Percentiles rank a stretch among this genome's conserved stretches.
These are phyloP conservation scores for Pteromalus puparum DNA, from an alignment of 1,140 invertebrate species.

Conservation along the genomic window DNA sequence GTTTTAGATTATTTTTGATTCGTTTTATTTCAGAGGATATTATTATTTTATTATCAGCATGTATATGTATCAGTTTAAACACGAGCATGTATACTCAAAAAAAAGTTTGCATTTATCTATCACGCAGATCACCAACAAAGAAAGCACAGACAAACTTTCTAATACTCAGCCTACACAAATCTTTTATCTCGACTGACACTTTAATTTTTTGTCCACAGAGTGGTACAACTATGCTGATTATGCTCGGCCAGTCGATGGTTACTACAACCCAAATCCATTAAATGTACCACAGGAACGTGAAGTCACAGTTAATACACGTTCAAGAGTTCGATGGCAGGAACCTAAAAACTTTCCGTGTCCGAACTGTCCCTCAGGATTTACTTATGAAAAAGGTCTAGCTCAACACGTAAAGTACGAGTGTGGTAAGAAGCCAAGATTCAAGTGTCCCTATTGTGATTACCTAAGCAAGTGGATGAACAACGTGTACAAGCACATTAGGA, in stretches of 20 bases:
- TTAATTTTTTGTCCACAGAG: neutral
- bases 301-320: neutral
- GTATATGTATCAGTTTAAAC: neutral
- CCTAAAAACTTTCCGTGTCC: constrained; percentile 70
- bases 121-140: neutral
- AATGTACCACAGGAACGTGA: neutral
- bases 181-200: neutral
- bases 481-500: constrained; percentile 33
- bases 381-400: constrained; percentile 74
- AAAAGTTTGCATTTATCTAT: too few species aligned
- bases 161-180: neutral
- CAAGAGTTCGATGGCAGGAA: neutral
- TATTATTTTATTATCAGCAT: neutral
- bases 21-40: too few species aligned
- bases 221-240: neutral
- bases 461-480: constrained; percentile 1
- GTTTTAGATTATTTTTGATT: too few species aligned
- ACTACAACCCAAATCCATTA: neutral
- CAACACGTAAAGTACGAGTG: constrained; percentile 77
- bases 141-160: too few species aligned
- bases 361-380: constrained; percentile 74
- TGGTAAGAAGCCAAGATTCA: constrained; percentile 77
- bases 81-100: neutral
- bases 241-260: neutral
- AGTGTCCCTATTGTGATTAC: constrained; percentile 74